Conservation (phyloP, 2,113 vertebrate species). For the Lipophrys pholis region DNA sequence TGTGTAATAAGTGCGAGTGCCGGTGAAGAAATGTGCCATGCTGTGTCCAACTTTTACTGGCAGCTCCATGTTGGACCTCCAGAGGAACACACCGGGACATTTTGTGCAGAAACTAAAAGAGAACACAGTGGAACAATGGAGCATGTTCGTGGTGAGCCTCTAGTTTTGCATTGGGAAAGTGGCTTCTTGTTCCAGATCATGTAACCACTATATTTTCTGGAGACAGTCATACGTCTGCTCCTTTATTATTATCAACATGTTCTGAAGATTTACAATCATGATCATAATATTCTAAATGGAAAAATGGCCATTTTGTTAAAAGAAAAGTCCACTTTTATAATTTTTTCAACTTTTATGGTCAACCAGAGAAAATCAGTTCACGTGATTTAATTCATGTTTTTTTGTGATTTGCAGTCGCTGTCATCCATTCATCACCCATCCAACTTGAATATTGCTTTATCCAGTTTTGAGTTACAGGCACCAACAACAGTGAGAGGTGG, state of each 20-base stretch:
- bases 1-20: constrained; percentile 19
- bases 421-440: too few species aligned
- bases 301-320: not conserved
- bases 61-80: constrained; percentile 13
- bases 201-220: not conserved
- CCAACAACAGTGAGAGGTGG: too few species aligned
- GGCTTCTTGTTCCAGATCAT: constrained; percentile 5
- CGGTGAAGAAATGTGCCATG: constrained; percentile 8
- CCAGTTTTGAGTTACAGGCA: too few species aligned
- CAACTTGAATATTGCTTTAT: too few species aligned
- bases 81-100: constrained; percentile 37
- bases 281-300: not conserved
- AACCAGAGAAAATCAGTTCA: not conserved
- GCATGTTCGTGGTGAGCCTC: constrained; percentile 7
- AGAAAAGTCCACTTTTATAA: not conserved
- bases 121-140: constrained; percentile 8
- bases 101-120: constrained; percentile 34
- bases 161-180: constrained; percentile 13
- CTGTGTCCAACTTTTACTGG: constrained; percentile 23
- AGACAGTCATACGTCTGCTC: constrained; percentile 8
- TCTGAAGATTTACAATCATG: constrained; percentile 1
- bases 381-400: not conserved
- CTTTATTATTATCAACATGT: not conserved
- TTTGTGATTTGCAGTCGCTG: not conserved
- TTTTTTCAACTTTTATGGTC: not conserved